Conservation (phyloP, 2,888 invertebrate species). For the Agrochola lota region DNA sequence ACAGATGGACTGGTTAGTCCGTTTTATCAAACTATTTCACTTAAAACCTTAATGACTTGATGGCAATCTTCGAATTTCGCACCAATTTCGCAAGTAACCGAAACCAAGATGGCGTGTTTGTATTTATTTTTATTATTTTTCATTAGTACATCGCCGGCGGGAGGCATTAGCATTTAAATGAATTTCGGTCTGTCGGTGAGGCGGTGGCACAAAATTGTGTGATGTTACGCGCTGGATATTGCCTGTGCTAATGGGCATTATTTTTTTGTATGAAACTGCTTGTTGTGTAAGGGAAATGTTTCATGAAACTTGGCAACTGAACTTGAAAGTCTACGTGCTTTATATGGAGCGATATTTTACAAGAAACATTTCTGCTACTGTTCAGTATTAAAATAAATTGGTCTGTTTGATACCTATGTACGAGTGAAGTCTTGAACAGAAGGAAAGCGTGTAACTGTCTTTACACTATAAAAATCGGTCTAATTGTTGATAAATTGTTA, state of each 20-base stretch:
- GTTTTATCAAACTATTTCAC: not conserved
- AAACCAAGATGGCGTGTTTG: conserved; percentile 29
- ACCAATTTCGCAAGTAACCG: conserved; percentile 14
- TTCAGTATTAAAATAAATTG: conserved; percentile 8
- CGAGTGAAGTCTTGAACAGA: not conserved
- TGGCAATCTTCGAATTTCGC: conserved; percentile 15
- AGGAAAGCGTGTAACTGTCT: not conserved
- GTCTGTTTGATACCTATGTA: not conserved
- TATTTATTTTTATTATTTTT: conserved; percentile 59
- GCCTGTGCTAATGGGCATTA: conserved; percentile 22
- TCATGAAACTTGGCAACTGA: conserved; percentile 40
- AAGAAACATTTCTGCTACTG: not conserved
- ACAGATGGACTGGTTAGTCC: not conserved
- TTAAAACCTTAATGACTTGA: not conserved
- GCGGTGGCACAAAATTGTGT: conserved; percentile 44
- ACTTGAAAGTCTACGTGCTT: conserved; percentile 5
- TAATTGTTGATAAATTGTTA: not conserved
- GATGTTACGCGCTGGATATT: conserved; percentile 28
- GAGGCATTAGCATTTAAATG: conserved; percentile 67
- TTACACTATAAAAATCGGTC: not conserved
- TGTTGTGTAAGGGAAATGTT: conserved; percentile 19
- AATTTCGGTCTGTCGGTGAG: conserved; percentile 49
- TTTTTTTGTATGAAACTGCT: conserved; percentile 30
- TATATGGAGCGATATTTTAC: not conserved
- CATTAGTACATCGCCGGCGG: conserved; percentile 48